phyloP scores from a whole-genome alignment of 2,797 vertebrate genomes.

The Phrynocephalus forsythii region DNA sequence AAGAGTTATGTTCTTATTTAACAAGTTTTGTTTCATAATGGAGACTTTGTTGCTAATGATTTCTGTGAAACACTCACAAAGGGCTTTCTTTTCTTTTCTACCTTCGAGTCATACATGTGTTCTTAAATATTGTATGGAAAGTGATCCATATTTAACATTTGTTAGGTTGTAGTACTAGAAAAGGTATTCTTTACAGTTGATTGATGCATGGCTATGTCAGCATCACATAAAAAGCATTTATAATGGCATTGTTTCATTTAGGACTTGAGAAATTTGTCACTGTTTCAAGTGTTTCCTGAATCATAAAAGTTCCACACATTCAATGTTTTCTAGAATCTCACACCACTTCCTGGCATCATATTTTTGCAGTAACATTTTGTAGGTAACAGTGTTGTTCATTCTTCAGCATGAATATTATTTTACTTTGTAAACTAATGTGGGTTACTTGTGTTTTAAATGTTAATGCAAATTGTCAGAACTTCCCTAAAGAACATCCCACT shows the following conservation, averaged over 20 bases:
- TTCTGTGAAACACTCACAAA: not conserved
- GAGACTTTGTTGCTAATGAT: not conserved
- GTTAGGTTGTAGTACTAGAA: not conserved
- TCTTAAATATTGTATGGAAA: not conserved
- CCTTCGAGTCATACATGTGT: not conserved
- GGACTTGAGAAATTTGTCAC: not conserved
- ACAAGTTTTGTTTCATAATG: conserved; percentile 16
- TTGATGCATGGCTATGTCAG: not conserved
- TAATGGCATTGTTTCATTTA: not conserved
- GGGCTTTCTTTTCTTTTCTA: not conserved
- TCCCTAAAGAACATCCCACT: too few relatives aligned
- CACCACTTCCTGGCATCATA: not conserved
- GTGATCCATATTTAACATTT: not conserved
- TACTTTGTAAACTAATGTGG: too few relatives aligned
- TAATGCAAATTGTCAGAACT: too few relatives aligned
- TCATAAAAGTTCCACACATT: not conserved
- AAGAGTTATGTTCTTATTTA: not conserved
- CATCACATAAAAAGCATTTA: not conserved
- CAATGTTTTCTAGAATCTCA: not conserved
- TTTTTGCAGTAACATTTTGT: not conserved
- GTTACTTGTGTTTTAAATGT: too few relatives aligned
- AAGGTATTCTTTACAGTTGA: not conserved
- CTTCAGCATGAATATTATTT: not conserved
- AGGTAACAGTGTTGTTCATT: not conserved
- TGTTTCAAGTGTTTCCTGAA: not conserved